Evolutionary conservation across 2,797 vertebrate genomes (phyloP).

Genomic region (Bradypodion pumilum): DNA sequence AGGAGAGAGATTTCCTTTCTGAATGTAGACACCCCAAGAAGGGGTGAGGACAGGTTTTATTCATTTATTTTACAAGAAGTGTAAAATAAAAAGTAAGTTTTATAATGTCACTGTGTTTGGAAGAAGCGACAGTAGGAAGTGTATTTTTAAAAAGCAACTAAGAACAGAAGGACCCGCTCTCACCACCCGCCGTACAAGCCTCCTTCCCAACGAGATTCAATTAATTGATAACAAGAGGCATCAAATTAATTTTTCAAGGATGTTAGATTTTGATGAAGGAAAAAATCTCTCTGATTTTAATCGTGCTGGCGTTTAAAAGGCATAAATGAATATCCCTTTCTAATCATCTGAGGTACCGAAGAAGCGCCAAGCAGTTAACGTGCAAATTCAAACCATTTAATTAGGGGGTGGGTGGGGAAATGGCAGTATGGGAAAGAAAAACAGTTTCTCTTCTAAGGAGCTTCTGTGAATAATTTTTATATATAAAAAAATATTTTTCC

Average conservation of each 20-base stretch:
- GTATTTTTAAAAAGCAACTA: slow-evolving; percentile 51
- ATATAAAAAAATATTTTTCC: slow-evolving; percentile 44
- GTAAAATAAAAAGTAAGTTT: slow-evolving; percentile 66
- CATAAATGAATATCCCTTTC: slow-evolving; percentile 79
- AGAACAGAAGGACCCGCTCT: slow-evolving; percentile 85
- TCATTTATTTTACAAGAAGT: slow-evolving; percentile 69
- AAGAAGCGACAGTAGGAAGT: slow-evolving; percentile 57
- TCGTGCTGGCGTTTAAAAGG: slow-evolving; percentile 77
- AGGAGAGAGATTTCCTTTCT: slow-evolving; percentile 54
- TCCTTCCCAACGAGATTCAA: slow-evolving; percentile 99
- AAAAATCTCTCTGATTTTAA: slow-evolving; percentile 85
- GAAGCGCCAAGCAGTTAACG: slow-evolving; percentile 72
- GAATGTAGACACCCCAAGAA: slow-evolving; percentile 48
- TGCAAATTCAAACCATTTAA: slow-evolving; percentile 73
- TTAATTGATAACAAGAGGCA: slow-evolving; percentile 99
- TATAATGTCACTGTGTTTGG: slow-evolving; percentile 72
- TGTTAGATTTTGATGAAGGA: slow-evolving; percentile 99
- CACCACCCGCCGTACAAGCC: slow-evolving; percentile 87
- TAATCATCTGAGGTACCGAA: slow-evolving; percentile 72
- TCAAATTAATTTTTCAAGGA: slow-evolving; percentile 99
- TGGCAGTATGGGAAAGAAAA: slow-evolving; percentile 52
- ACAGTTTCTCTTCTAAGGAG: slow-evolving; percentile 52
- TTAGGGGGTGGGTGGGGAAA: slow-evolving; percentile 58
- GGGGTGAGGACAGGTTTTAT: slow-evolving; percentile 57
- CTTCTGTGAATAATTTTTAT: slow-evolving; percentile 62